Evolutionary conservation across 2,888 invertebrate genomes (phyloP).

Genomic region (Alloscopus bannaensis): DNA sequence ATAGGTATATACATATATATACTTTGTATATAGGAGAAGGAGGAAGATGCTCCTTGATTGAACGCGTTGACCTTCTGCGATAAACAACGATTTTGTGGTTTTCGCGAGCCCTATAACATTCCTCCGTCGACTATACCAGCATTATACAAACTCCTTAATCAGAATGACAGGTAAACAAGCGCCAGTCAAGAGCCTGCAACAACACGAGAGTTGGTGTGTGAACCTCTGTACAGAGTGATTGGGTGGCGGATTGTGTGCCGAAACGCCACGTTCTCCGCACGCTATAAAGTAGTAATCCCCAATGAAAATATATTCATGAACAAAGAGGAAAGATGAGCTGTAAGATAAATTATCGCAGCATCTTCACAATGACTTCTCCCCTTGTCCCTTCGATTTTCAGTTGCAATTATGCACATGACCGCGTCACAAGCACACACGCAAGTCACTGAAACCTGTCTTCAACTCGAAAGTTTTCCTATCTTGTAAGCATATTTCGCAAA

Average conservation of each 20-base stretch:
- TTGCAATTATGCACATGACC: too few species aligned
- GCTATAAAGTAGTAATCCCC: background rate
- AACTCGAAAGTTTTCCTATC: conserved; percentile 8
- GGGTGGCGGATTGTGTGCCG: too few species aligned
- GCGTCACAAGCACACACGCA: too few species aligned
- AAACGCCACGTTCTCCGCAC: background rate
- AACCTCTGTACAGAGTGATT: background rate
- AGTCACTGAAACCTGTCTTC: conserved; percentile 24
- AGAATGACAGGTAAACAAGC: background rate
- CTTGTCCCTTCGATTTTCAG: too few species aligned
- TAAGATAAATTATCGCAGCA: background rate
- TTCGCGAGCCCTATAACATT: too few species aligned
- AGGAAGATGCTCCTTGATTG: too few species aligned
- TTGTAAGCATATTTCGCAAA: background rate
- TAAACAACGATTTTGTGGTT: too few species aligned
- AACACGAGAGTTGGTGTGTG: background rate
- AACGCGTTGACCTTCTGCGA: too few species aligned
- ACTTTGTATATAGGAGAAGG: too few species aligned
- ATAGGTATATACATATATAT: too few species aligned
- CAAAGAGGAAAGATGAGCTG: background rate
- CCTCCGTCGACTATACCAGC: too few species aligned
- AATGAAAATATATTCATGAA: background rate
- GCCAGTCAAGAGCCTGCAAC: background rate
- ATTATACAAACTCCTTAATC: too few species aligned
- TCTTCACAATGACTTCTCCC: background rate